Base-by-base conservation (phyloP, 2,113 vertebrate species). In the Austrofundulus limnaeus region DNA sequence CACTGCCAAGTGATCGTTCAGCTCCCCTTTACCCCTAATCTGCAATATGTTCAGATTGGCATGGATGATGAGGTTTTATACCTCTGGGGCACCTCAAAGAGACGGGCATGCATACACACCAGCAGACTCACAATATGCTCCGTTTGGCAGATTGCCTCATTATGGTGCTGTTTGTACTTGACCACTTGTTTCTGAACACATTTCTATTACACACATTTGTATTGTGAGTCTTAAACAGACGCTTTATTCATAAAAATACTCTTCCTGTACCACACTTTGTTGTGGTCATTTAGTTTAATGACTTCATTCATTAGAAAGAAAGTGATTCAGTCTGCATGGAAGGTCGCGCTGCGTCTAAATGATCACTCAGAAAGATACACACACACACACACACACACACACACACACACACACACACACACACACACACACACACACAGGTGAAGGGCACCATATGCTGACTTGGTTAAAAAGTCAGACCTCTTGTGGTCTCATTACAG, bases 1-100 rank as follows among this genome's bases (percentile, higher is more conserved):
- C 66, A 46, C 73, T 82, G 78, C 84, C 82, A 87, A 82, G 70
- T 74, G n/a, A n/a, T n/a, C n/a, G 20, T 56, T 72, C 61, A 39
- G 55, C 25, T 75, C 71, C 66, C 65, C 61, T 43, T 70, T 66
- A 66, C 50, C 48, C 63, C 37, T 67, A 77, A 81, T 83, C 81
- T 83, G 62, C 83, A 85, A 84, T 87, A 87, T 89, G 87, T 69
- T 89, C 85, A 63, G 0, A 75, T 87, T 87, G 87, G 85, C 81
- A 72, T 59, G 53, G 50, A 19, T 63, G 50, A 70, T 81, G 70
- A 77, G 71, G 66, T 79, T 61, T 77, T 55, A 75, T 82, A 75
- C 77, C 68, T 60, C 37, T 49, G 71, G 80, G 78, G 45, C 63
- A 58, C 59, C 60, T 74, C 75, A 86, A 72, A 81, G 14, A 56